Evolutionary conservation across 2,797 vertebrate genomes (phyloP).

Genomic region (Coilia nasus): DNA sequence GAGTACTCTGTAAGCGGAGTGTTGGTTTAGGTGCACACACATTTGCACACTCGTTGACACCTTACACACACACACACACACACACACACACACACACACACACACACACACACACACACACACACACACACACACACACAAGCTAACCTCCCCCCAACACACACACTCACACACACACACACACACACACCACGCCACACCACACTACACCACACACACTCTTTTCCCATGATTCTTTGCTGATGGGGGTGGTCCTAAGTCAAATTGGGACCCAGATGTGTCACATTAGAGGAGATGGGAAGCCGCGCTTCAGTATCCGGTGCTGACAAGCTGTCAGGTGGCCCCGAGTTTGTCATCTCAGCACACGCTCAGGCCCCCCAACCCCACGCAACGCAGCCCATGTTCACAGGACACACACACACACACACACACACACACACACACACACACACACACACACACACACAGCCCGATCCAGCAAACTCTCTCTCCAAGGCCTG

Average conservation of each 20-base stretch:
- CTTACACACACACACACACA: slow-evolving; percentile 25
- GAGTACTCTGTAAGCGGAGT: slow-evolving; percentile 77
- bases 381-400: slow-evolving; percentile 3
- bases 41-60: slow-evolving; percentile 20
- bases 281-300: slow-evolving; percentile 91
- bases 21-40: slow-evolving; percentile 73
- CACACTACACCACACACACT: slow-evolving; percentile 40
- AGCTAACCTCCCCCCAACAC: neutral
- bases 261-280: slow-evolving; percentile 89
- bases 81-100: slow-evolving; percentile 40
- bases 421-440: neutral
- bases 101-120: slow-evolving; percentile 40
- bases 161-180: slow-evolving; percentile 38
- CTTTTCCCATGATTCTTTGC: slow-evolving; percentile 78
- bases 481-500: slow-evolving; percentile 9
- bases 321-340: slow-evolving; percentile 86
- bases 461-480: slow-evolving; percentile 8
- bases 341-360: slow-evolving; percentile 85
- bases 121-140: slow-evolving; percentile 35
- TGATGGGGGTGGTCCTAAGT: slow-evolving; percentile 75
- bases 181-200: slow-evolving; percentile 33
- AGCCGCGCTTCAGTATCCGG: slow-evolving; percentile 84
- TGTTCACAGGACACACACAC: slow-evolving; percentile 25
- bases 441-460: slow-evolving; percentile 10
- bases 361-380: slow-evolving; percentile 70